Evolutionary conservation across 2,113 vertebrate genomes (phyloP).

Genomic region (Daboia siamensis): DNA sequence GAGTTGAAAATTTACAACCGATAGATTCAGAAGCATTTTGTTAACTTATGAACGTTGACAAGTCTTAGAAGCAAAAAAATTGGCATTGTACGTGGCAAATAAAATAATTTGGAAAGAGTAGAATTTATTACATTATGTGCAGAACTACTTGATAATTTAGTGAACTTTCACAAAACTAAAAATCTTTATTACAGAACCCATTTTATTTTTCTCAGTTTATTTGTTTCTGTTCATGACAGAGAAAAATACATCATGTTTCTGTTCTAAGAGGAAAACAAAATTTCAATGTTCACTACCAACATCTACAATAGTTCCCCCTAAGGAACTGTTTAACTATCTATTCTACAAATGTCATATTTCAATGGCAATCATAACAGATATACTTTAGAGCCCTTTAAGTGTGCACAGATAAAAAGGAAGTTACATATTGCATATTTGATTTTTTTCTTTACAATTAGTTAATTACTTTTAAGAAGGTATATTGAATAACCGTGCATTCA

Average conservation of each 20-base stretch:
- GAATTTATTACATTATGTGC: not conserved
- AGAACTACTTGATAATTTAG: not conserved
- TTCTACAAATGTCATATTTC: constrained; percentile 11
- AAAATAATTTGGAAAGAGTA: not conserved
- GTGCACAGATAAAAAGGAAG: not conserved
- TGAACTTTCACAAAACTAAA: not conserved
- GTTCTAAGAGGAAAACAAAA: not conserved
- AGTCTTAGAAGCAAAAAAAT: not conserved
- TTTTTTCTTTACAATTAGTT: not conserved
- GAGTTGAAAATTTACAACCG: not conserved
- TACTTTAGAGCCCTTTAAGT: constrained; percentile 10
- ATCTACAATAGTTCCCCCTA: not conserved
- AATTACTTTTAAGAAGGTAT: not conserved
- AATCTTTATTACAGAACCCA: not conserved
- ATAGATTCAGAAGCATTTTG: not conserved
- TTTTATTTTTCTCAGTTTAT: not conserved
- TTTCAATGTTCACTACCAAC: constrained; percentile 2
- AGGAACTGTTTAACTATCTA: not conserved
- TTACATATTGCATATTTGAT: constrained; percentile 23
- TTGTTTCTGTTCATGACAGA: constrained; percentile 8
- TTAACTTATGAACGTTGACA: not conserved
- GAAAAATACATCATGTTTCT: not conserved
- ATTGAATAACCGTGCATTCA: not conserved
- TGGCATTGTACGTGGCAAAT: not conserved
- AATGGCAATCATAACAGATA: constrained; percentile 4